phyloP scores from a whole-genome alignment of 2,888 invertebrate genomes.

The Drosophila borborema region DNA sequence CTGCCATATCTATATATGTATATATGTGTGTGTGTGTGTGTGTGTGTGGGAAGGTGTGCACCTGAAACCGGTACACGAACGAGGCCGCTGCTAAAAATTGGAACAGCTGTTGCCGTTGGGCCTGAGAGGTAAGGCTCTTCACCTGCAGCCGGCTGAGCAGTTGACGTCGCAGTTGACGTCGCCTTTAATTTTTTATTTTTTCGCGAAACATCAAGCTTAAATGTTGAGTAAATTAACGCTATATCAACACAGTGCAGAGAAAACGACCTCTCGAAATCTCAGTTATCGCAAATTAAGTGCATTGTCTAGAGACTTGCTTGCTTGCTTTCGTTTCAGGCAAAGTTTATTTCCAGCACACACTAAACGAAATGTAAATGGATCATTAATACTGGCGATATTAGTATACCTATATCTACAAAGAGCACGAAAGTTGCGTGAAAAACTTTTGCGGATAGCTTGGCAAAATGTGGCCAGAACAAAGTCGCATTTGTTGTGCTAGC shows the following conservation, averaged over 20 bases:
- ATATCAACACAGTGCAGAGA: slow-evolving; percentile 7
- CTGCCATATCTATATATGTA: too few species aligned
- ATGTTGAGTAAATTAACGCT: slow-evolving; percentile 24
- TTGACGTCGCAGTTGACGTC: slow-evolving; percentile 23
- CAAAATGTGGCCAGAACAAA: slow-evolving; percentile 8
- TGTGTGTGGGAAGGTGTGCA: slow-evolving; percentile 11
- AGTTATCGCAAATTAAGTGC: neutral
- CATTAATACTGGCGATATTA: slow-evolving; percentile 56
- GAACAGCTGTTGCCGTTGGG: slow-evolving; percentile 70
- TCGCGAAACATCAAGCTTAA: slow-evolving; percentile 1
- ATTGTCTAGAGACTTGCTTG: slow-evolving; percentile 7
- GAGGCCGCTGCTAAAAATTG: slow-evolving; percentile 73
- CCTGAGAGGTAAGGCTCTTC: slow-evolving; percentile 34
- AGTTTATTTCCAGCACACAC: slow-evolving; percentile 44
- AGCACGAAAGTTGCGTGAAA: slow-evolving; percentile 56
- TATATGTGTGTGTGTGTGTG: neutral
- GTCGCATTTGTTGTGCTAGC: slow-evolving; percentile 39
- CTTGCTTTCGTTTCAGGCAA: neutral
- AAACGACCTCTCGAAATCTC: neutral
- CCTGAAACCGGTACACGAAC: slow-evolving; percentile 38
- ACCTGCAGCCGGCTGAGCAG: slow-evolving; percentile 29
- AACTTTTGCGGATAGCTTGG: slow-evolving; percentile 64
- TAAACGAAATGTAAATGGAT: slow-evolving; percentile 70
- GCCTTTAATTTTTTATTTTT: slow-evolving; percentile 1
- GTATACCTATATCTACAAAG: slow-evolving; percentile 37